phyloP scores from a whole-genome alignment of 2,797 vertebrate species.

The Lindbergichthys nudifrons region DNA sequence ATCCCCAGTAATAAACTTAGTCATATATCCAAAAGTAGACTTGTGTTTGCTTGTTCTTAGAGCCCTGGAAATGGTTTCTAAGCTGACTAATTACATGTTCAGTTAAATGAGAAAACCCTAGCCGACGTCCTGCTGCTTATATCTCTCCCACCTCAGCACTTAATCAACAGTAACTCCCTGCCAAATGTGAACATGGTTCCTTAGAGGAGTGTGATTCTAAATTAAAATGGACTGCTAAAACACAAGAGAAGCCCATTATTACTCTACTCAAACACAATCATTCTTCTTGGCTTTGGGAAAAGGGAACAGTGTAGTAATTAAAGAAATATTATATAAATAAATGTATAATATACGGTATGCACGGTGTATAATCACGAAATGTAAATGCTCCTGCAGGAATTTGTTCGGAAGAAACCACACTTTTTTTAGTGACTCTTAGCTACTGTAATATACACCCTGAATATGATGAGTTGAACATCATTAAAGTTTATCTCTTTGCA shows the following conservation, averaged over 20 bases:
- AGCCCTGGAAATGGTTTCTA: slow-evolving; percentile 22
- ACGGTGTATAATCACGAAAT: neutral
- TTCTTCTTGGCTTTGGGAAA: neutral
- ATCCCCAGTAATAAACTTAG: slow-evolving; percentile 10
- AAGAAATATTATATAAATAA: slow-evolving; percentile 6
- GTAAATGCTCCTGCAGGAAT: neutral
- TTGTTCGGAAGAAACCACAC: slow-evolving; percentile 1
- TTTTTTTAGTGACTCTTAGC: neutral
- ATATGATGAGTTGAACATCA: slow-evolving; percentile 28
- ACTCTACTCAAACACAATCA: slow-evolving; percentile 2
- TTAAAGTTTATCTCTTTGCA: neutral
- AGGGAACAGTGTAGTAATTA: neutral
- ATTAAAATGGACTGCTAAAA: slow-evolving; percentile 13
- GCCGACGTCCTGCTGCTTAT: slow-evolving; percentile 11
- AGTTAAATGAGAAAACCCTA: slow-evolving; percentile 38
- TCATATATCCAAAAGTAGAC: slow-evolving; percentile 25
- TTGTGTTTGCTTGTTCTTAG: slow-evolving; percentile 22
- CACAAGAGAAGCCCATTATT: slow-evolving; percentile 14
- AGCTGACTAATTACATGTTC: slow-evolving; percentile 52
- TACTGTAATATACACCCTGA: slow-evolving; percentile 4
- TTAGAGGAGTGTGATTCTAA: slow-evolving; percentile 18
- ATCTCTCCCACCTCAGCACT: slow-evolving; percentile 7
- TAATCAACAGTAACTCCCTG: slow-evolving; percentile 21
- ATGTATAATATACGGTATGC: neutral
- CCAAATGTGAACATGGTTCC: slow-evolving; percentile 20